These are phyloP conservation scores for Camelus bactrianus DNA, from an alignment of 2,113 vertebrate genomes.

Conservation along the genomic window DNA sequence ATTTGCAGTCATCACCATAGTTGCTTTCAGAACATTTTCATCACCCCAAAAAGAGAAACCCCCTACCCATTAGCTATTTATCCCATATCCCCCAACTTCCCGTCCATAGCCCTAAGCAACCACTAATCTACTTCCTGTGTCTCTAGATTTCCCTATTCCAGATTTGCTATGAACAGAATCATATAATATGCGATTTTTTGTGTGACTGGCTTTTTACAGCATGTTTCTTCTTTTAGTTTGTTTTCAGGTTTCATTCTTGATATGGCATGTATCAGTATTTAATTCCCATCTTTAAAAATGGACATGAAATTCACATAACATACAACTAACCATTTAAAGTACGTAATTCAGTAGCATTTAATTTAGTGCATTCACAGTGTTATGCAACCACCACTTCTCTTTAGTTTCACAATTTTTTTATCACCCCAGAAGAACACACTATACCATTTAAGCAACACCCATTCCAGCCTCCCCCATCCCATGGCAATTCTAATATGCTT, in stretches of 20 bases:
- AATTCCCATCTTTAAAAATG: neutral
- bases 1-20: neutral
- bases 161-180: neutral
- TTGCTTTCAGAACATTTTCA: neutral
- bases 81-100: neutral
- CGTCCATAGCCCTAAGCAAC: neutral
- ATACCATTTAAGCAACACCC: neutral
- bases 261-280: neutral
- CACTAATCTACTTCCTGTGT: neutral
- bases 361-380: neutral
- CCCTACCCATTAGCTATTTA: neutral
- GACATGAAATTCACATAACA: neutral
- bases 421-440: neutral
- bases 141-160: neutral
- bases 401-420: neutral
- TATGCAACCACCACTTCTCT: neutral
- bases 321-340: neutral
- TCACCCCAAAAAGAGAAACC: neutral
- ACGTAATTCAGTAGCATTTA: neutral
- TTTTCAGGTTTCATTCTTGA: neutral
- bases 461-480: neutral
- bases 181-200: neutral
- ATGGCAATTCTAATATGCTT: neutral
- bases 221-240: neutral
- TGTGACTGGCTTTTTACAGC: neutral